phyloP scores from a whole-genome alignment of 2,797 vertebrate species.

The Poecilia wingei region DNA sequence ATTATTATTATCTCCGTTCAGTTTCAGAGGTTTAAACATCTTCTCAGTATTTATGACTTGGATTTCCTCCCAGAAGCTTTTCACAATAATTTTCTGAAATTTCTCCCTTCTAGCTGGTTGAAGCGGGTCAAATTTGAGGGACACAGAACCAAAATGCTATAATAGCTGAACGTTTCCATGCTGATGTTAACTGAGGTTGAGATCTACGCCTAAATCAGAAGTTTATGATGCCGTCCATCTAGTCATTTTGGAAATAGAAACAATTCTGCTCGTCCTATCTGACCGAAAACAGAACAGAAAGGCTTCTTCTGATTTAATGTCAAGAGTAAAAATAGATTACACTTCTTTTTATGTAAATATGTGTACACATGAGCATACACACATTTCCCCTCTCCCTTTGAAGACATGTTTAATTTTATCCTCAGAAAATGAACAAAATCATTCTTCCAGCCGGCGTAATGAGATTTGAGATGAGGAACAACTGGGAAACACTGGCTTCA shows the following conservation, averaged over 20 bases:
- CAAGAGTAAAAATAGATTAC: not conserved
- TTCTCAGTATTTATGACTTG: not conserved
- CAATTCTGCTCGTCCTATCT: not conserved
- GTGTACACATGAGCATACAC: not conserved
- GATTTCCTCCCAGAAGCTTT: not conserved
- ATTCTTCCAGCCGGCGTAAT: constrained; percentile 25
- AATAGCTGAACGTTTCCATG: not conserved
- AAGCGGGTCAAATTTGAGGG: not conserved
- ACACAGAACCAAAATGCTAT: not conserved
- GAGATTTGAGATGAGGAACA: constrained; percentile 25
- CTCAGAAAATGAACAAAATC: constrained; percentile 40
- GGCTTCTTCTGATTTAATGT: not conserved
- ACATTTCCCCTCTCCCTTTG: constrained; percentile 8
- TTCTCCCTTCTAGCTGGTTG: not conserved
- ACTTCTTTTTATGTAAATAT: too few relatives aligned
- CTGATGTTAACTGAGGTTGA: not conserved
- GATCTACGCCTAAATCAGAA: not conserved
- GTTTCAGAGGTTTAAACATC: not conserved
- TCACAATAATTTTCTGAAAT: not conserved
- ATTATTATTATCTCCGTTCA: accelerated
- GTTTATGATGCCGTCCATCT: not conserved
- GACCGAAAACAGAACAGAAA: not conserved
- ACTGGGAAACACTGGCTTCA: constrained; percentile 73
- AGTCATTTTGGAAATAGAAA: not conserved
- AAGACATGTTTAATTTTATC: constrained; percentile 31